phyloP scores from a whole-genome alignment of 2,113 vertebrate genomes.

The Lipophrys pholis region DNA sequence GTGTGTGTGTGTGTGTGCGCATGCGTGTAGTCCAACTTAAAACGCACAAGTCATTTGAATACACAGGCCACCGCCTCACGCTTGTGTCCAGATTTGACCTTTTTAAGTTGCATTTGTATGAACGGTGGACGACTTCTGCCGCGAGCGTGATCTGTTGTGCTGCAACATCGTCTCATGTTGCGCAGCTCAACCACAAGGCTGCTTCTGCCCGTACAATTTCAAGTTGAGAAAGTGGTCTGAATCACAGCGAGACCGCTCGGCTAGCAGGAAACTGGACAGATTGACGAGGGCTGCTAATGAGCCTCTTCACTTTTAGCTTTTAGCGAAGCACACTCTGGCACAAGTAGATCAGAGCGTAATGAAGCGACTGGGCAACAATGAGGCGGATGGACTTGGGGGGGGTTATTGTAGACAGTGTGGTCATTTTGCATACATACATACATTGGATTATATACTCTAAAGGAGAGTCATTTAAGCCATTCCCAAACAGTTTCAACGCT shows the following conservation, averaged over 20 bases:
- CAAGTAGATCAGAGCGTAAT: slow-evolving; percentile 57
- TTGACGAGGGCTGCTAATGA: slow-evolving; percentile 65
- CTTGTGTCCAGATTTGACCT: background rate
- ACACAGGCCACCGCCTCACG: background rate
- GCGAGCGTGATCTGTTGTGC: background rate
- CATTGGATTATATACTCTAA: no score
- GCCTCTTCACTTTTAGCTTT: slow-evolving; percentile 68
- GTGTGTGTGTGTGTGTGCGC: background rate
- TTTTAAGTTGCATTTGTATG: background rate
- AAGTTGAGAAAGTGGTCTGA: slow-evolving; percentile 29
- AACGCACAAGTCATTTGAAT: background rate
- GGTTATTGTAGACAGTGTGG: background rate
- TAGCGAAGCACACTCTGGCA: slow-evolving; percentile 62
- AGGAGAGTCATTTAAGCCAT: no score
- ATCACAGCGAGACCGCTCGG: slow-evolving; percentile 27
- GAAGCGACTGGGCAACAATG: slow-evolving; percentile 57
- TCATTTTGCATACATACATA: no score
- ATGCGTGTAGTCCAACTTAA: no score
- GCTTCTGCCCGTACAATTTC: slow-evolving; percentile 4
- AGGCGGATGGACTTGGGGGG: slow-evolving; percentile 55
- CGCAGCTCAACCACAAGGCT: background rate
- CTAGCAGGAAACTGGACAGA: slow-evolving; percentile 35
- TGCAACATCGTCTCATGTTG: background rate
- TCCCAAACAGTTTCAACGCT: no score
- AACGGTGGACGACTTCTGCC: background rate